Base-by-base conservation (phyloP, 2,888 invertebrate genomes). In the Platycnemis pennipes region DNA sequence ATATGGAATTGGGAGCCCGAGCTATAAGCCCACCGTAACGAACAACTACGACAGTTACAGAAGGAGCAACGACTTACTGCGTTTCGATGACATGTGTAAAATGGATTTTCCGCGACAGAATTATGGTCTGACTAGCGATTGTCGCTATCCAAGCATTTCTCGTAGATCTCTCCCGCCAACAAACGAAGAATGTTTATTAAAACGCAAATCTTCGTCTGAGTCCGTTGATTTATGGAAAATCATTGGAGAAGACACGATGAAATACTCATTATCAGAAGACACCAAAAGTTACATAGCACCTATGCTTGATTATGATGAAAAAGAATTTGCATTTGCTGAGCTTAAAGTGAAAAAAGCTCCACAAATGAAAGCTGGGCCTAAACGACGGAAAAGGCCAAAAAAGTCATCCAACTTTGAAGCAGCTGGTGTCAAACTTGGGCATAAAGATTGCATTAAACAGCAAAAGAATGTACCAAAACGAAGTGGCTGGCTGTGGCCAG, bases 401-500 rank as follows among this genome's bases (percentile, higher is more conserved):
- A 77, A 77, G 16, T 26, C 37, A 11, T 2, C 3, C 0, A 77
- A 77, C 88, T 22, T 53, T 53, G 53, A 89, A 8, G 31, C 88
- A 16, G 22, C 49, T 19, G 53, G 45, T 3, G 22, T 22, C 37
- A 89, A 53, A 53, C 8, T 53, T 8, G 88, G 88, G 7, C 88
- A 89, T 22, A 89, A 89, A 37, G 88, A 89, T n/a, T 89, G 88
- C 37, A 2, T 89, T n/a, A 37, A 37, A 37, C 49, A 37, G 19
- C 7, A 16, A 0, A 89, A 89, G 42, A 89, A 53, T 37, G 31
- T 89, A 31, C 88, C 88, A 37, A 89, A 89, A 19, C 7, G 88
- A 22, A 89, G 45, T 49, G 88, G 88, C 2, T 89, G 88, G 88
- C 31, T 53, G n/a, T 89, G 53, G 53, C 49, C 49, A 1, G 53